phyloP scores from a whole-genome alignment of 2,113 vertebrate species.

The Salminus brasiliensis region DNA sequence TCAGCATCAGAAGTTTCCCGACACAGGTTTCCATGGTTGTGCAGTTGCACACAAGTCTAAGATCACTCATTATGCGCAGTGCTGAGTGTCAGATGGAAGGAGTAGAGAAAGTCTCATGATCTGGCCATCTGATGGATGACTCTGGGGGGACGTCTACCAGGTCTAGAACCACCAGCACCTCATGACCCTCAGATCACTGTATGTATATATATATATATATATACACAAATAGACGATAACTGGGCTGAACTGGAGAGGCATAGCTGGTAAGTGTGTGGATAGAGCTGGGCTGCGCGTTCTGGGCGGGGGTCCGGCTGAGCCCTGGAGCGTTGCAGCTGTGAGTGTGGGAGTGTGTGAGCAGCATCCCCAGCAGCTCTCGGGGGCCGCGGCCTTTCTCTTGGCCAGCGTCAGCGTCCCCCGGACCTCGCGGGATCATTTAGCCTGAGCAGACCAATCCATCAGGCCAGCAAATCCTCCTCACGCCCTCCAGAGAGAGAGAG shows the following conservation, averaged over 20 bases:
- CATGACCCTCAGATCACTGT: too few species aligned
- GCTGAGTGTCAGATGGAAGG: too few species aligned
- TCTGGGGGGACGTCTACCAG: too few species aligned
- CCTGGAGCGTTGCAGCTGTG: slow-evolving; percentile 15
- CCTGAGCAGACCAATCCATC: slow-evolving; percentile 48
- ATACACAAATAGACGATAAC: too few species aligned
- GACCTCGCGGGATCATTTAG: slow-evolving; percentile 47
- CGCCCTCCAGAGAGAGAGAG: neutral
- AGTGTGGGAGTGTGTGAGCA: slow-evolving; percentile 14
- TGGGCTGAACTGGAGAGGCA: neutral
- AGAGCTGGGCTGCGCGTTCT: neutral
- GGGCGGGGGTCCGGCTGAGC: neutral
- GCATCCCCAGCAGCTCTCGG: slow-evolving; percentile 27
- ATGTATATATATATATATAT: too few species aligned
- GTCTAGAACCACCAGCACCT: too few species aligned
- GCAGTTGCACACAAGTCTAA: too few species aligned
- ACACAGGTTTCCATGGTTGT: too few species aligned
- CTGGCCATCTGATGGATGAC: too few species aligned
- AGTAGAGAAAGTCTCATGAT: too few species aligned
- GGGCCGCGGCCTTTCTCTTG: slow-evolving; percentile 26
- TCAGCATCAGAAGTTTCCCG: too few species aligned
- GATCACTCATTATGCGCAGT: too few species aligned
- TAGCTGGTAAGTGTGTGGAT: neutral
- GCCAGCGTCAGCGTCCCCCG: slow-evolving; percentile 31
- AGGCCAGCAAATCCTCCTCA: slow-evolving; percentile 48